Evolutionary conservation across 1,140 invertebrate species (phyloP).

Genomic region (Atopsyche davidsoni): DNA sequence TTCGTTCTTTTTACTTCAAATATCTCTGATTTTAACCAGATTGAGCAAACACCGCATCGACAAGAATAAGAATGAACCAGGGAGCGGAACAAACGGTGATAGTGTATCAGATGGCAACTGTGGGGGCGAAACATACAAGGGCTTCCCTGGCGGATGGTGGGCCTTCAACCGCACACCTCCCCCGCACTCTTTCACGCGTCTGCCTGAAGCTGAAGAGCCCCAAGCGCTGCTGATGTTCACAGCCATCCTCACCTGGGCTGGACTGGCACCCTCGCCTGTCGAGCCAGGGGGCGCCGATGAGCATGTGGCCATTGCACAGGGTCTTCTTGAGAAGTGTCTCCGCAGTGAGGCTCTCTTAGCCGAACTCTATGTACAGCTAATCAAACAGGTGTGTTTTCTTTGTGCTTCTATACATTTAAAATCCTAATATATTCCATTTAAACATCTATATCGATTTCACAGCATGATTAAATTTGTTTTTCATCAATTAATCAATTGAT

Average conservation of each 20-base stretch:
- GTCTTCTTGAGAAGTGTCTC: slow-evolving; percentile 84
- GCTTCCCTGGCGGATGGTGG: slow-evolving; percentile 76
- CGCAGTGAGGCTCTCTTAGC: slow-evolving; percentile 80
- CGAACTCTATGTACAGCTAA: slow-evolving; percentile 88
- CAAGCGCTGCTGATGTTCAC: slow-evolving; percentile 75
- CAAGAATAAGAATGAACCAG: slow-evolving; percentile 73
- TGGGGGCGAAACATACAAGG: slow-evolving; percentile 78
- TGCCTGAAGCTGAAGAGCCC: slow-evolving; percentile 84
- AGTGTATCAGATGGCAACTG: background rate
- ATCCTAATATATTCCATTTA: too few species aligned
- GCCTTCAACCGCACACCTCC: slow-evolving; percentile 77
- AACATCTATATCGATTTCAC: too few species aligned
- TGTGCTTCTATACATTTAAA: too few species aligned
- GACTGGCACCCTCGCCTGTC: slow-evolving; percentile 51
- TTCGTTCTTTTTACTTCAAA: background rate
- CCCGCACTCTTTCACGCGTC: slow-evolving; percentile 72
- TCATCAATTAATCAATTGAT: slow-evolving; percentile 67
- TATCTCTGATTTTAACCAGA: slow-evolving; percentile 37
- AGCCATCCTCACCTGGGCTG: slow-evolving; percentile 72
- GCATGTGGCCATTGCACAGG: slow-evolving; percentile 81
- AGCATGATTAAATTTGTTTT: too few species aligned
- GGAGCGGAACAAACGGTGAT: slow-evolving; percentile 55
- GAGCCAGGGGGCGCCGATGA: slow-evolving; percentile 66
- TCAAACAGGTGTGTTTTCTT: slow-evolving; percentile 60
- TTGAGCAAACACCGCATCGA: slow-evolving; percentile 84